These are phyloP conservation scores for Alexandromys fortis DNA, from an alignment of 2,113 vertebrate species.

Conservation along the genomic window DNA sequence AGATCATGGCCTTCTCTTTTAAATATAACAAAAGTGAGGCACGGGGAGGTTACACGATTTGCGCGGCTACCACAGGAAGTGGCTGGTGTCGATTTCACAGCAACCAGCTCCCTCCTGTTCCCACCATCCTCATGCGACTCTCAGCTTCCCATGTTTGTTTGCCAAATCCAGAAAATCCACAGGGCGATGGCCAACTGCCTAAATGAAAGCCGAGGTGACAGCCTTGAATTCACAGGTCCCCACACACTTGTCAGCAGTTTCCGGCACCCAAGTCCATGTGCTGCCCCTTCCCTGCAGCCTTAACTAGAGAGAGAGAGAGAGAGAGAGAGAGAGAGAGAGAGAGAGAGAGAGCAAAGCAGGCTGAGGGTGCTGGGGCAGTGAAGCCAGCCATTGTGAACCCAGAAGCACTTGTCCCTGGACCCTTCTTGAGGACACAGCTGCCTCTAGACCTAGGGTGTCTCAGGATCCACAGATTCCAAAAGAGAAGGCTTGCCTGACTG, in stretches of 20 bases:
- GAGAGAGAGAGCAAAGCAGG: no score
- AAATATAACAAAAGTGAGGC: not conserved
- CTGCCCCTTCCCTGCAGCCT: not conserved
- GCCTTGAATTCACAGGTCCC: constrained; percentile 57
- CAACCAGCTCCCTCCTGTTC: not conserved
- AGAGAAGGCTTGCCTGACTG: no score
- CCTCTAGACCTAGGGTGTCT: not conserved
- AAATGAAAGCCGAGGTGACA: constrained; percentile 67
- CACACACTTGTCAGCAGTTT: constrained; percentile 33
- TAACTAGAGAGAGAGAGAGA: not conserved
- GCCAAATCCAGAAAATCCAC: constrained; percentile 38
- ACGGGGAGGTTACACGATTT: not conserved
- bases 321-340: no score
- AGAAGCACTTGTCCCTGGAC: not conserved
- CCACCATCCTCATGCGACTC: not conserved
- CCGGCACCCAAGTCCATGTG: not conserved
- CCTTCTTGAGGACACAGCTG: not conserved
- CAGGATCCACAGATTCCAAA: not conserved
- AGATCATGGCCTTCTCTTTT: not conserved
- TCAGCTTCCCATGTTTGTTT: constrained; percentile 39
- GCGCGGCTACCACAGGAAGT: not conserved
- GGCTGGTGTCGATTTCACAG: not conserved
- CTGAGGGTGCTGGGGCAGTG: not conserved
- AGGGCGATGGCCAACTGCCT: constrained; percentile 67
- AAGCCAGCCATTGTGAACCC: not conserved